Evolutionary conservation across 1,140 invertebrate species (phyloP), one percentile per base, ranked within the genome.

Genomic region (Bombus huntii): DNA sequence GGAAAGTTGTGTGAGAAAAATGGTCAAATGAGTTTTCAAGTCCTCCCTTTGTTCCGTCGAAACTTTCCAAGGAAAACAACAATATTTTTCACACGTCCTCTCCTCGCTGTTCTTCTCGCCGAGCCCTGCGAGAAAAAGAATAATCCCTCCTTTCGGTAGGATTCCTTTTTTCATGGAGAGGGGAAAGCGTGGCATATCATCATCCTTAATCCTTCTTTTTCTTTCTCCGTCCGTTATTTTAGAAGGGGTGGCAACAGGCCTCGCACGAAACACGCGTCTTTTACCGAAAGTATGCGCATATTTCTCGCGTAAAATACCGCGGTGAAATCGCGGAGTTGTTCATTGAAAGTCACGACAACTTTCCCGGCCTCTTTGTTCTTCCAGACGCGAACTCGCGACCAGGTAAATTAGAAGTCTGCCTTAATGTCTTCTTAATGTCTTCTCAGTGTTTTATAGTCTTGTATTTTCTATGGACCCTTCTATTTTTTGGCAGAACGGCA

Each of bases 21-120:
- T 83, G 42, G 37, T 75, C 74, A 71, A 83, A 83, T 78, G 74
- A 78, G 74, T 83, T 83, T 83, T 25, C 82, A 39, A 76, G 74
- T 34, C 28, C 37, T 57, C 44, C 28, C 59, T 83, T 57, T 77
- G 74, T 83, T 83, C 81, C 72, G 42, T 18, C 25, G 44, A 8
- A 78, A 78, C 62, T 70, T 22, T n/a, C 18, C 74, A 15, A 28
- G 44, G 62, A 66, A 83, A 83, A 68, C 62, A 66, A 37, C 81
- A 68, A 83, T 83, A 83, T 77, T 77, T 83, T 77, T 78, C 82
- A 44, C 62, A 34, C 65, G 74, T 47, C 37, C 31, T 42, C 44
- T 34, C 72, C 57, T n/a, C 53, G 13, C 80, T 34, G 2, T 66
- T 34, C 15, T 66, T 66, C 15, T 9, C 15, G 1, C 8, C 31